phyloP scores from a whole-genome alignment of 2,113 vertebrate species.

The Panurus biarmicus region DNA sequence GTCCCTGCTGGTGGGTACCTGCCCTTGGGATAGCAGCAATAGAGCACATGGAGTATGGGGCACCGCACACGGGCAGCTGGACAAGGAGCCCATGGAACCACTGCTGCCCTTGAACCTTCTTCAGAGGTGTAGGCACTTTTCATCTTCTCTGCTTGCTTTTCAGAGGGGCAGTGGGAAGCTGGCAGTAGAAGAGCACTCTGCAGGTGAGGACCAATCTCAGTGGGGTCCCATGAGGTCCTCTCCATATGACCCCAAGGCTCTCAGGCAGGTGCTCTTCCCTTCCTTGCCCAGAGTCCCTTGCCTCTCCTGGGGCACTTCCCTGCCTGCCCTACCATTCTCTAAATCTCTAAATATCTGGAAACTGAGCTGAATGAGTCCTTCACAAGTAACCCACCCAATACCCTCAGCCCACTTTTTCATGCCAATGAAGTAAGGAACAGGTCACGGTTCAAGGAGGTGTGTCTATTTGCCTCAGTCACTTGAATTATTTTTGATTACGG shows the following conservation, averaged over 20 bases:
- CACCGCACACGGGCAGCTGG: rapidly evolving
- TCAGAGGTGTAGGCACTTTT: background rate
- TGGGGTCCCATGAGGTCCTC: background rate
- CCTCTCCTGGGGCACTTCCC: background rate
- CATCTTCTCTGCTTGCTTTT: background rate
- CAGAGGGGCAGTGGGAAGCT: background rate
- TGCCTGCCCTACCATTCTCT: background rate
- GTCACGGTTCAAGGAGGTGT: background rate
- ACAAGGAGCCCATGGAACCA: rapidly evolving
- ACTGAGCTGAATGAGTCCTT: rapidly evolving
- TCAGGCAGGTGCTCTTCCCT: background rate
- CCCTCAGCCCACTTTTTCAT: background rate
- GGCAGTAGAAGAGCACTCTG: background rate
- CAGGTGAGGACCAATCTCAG: background rate
- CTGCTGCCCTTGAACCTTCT: rapidly evolving
- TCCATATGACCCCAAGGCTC: rapidly evolving
- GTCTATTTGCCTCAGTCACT: background rate
- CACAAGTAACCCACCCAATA: background rate
- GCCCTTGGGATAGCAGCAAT: background rate
- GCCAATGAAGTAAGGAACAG: background rate
- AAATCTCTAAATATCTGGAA: background rate
- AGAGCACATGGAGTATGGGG: rapidly evolving
- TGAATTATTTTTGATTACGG: background rate
- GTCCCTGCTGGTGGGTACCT: background rate
- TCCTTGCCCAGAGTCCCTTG: background rate